Base-by-base conservation (phyloP, 2,113 vertebrate species). In the Calyptommatus sinebrachiatus region DNA sequence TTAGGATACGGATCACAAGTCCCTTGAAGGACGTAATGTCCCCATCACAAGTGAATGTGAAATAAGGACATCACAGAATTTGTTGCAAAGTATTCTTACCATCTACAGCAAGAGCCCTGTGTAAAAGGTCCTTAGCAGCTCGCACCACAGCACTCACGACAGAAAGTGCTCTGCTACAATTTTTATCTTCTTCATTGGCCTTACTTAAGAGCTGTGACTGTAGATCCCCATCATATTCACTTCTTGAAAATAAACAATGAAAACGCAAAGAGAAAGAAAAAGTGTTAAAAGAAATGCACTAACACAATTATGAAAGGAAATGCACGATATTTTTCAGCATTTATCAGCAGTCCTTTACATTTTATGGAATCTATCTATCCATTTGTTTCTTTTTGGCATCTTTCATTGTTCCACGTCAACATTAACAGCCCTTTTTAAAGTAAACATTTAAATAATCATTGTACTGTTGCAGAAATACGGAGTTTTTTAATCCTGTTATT, bases 121-220 rank as follows among this genome's bases (percentile, higher is more conserved):
- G 97, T 83, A 99, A 94, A 48, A 99, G 95, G 88, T 99, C 98
- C 89, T 99, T 99, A 31, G 98, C 97, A 29, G 97, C 97, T 86
- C 97, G 94, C 60, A 99, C 97, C 86, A 99, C 98, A 72, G 97
- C 97, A 35, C 96, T 98, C 78, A 99, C 98, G 1, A 99, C 98
- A 86, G 98, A 99, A 46, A 99, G 96, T 46, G 98, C 95, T 80
- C 98, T 94, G 92, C 97, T 98, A 86, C 98, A 99, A 83, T 99
- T 99, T 92, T 99, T 99, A 88, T 99, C 98, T 89, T 99, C 98
- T 91, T 99, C 98, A 29, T 99, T 99, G 84, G 98, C 98, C 95
- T 99, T 99, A 91, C 96, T 99, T 72, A 99, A 91, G 81, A 99
- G 95, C 79, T 99, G 98, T n/a, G 97, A 98, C 86, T 99, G 98